Conservation (phyloP, 2,113 vertebrate species). For the Ploceus nigricollis region DNA sequence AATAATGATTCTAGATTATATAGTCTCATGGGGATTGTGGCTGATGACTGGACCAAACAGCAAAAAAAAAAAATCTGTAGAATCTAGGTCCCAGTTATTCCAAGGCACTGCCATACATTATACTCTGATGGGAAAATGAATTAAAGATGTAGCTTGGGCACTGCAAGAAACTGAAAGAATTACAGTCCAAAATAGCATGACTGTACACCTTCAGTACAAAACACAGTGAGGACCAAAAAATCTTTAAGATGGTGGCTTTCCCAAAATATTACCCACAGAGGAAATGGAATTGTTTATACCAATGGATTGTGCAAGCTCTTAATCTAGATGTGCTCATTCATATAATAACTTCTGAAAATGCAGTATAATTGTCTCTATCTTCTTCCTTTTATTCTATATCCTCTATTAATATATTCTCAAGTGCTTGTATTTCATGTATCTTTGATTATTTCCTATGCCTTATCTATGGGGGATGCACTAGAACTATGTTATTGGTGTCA, state of each 20-base stretch:
- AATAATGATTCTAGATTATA: not conserved
- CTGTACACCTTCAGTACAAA: not conserved
- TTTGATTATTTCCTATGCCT: not conserved
- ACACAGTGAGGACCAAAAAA: not conserved
- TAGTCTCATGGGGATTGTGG: not conserved
- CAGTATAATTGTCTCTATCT: not conserved
- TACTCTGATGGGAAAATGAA: not conserved
- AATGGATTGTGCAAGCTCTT: not conserved
- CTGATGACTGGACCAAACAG: not conserved
- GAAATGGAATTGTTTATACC: not conserved
- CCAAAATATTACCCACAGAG: not conserved
- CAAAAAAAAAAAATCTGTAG: not conserved
- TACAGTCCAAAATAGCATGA: not conserved
- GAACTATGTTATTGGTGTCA: not conserved
- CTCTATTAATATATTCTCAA: not conserved
- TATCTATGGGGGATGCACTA: not conserved
- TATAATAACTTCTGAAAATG: not conserved
- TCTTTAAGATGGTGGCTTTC: not conserved
- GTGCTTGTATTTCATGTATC: not conserved
- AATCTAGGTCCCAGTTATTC: not conserved
- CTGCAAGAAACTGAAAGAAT: not conserved
- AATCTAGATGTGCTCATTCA: not conserved
- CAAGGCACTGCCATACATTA: not conserved
- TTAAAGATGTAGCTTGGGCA: not conserved
- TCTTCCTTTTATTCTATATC: not conserved